Base-by-base conservation (phyloP, 2,113 vertebrate species). In the Bufo gargarizans region DNA sequence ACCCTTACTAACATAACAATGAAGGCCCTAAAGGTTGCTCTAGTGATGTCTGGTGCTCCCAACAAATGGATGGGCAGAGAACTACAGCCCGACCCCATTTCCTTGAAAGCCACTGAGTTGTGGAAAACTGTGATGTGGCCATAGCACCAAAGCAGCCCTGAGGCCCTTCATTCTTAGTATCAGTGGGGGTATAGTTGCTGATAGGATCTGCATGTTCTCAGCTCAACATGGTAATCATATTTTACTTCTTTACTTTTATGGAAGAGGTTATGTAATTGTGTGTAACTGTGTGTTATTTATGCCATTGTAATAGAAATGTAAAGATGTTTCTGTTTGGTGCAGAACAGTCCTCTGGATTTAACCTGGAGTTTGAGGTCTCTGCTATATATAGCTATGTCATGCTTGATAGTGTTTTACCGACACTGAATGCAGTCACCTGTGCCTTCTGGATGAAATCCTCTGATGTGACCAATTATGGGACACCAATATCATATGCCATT, bases 401-500 rank as follows among this genome's bases (percentile, higher is more conserved):
- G 93, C 96, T 99, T 92, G 98, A 99, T n/a, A 95, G 96, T 6
- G 77, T 95, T 67, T 95, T 99, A 91, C 98, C 98, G 0, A 89
- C 96, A 0, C 95, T 99, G 85, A 95, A 90, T 43, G 97, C 96
- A 82, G 93, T 99, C 89, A 98, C 97, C 17, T 98, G 97, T 87
- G 89, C 97, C 0, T 99, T 99, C 92, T 99, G 98, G 98, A 99
- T 99, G 98, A 99, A 91, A 90, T 99, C 98, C 0, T 95, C 94
- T 14, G 97, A 99, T 90, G 93, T 92, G 6, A 95, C 92, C 43
- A 99, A 99, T 88, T 99, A 99, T 6, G 98, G 98, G 79, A 99
- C 98, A 2, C 98, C 98, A 0, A 93, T 99, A 90, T 99, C 98
- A 17, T 99, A 99, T 1, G 98, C 98, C 0, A 94, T 99, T 82